These are phyloP conservation scores for Cacajao melanocephalus DNA, from an alignment of 2,797 vertebrate species.

Conservation along the genomic window DNA sequence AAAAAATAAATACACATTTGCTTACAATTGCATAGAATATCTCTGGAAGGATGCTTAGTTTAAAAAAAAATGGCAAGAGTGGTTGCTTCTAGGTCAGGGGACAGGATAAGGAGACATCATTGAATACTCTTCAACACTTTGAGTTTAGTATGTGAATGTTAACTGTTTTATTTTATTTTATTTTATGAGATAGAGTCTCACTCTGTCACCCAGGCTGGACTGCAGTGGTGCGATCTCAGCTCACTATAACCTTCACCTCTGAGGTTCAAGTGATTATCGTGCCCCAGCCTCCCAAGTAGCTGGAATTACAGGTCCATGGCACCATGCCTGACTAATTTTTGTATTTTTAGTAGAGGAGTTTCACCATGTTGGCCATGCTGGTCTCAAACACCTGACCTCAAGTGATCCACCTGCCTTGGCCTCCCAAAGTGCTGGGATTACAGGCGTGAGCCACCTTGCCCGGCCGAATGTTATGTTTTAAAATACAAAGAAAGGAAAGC, in stretches of 20 bases:
- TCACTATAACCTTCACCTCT: not conserved
- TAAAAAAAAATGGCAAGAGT: not conserved
- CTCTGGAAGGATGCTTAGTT: not conserved
- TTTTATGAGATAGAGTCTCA: not conserved
- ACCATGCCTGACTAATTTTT: not conserved
- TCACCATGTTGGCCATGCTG: not conserved
- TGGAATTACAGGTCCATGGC: not conserved
- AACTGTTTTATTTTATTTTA: not conserved
- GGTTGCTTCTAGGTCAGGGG: not conserved
- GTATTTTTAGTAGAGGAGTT: not conserved
- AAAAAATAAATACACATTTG: not conserved
- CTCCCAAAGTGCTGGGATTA: not conserved
- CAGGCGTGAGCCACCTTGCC: not conserved
- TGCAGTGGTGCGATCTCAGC: not conserved
- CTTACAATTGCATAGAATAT: not conserved
- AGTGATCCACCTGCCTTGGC: not conserved
- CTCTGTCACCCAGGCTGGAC: not conserved
- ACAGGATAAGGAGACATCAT: not conserved
- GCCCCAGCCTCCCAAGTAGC: not conserved
- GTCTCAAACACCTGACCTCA: not conserved
- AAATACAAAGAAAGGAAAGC: slow-evolving; percentile 42
- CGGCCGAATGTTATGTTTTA: slow-evolving; percentile 19
- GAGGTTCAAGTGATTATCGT: not conserved
- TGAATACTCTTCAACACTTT: not conserved
- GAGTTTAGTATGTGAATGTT: not conserved